These are phyloP conservation scores for Craseonycteris thonglongyai DNA, from an alignment of 2,113 vertebrate genomes.

Conservation along the genomic window DNA sequence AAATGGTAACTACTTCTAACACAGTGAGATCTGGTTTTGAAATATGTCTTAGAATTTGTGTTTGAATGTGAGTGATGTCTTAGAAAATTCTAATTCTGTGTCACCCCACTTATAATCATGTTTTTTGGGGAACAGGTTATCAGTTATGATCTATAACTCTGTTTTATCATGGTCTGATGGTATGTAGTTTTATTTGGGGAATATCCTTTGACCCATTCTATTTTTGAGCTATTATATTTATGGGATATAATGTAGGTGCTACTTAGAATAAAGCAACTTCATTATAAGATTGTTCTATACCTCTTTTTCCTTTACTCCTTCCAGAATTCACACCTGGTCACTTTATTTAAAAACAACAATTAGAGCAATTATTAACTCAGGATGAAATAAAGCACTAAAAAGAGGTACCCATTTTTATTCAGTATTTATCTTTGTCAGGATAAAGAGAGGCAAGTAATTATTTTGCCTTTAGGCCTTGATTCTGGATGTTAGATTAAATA, in stretches of 20 bases:
- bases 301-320: neutral
- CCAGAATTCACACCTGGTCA: neutral
- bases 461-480: conserved; percentile 3
- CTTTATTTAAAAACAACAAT: neutral
- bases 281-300: neutral
- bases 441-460: conserved; percentile 7
- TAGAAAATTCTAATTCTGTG: neutral
- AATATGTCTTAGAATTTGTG: conserved; percentile 24
- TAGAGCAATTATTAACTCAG: neutral
- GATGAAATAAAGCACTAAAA: neutral
- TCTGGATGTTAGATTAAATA: conserved; percentile 8
- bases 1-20: neutral
- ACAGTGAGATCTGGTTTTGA: neutral
- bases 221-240: neutral
- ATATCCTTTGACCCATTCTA: neutral
- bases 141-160: neutral
- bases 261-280: neutral
- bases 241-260: neutral
- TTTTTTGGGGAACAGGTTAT: neutral
- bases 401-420: neutral
- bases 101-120: neutral
- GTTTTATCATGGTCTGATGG: neutral
- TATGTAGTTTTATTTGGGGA: neutral
- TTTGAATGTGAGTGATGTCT: neutral
- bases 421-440: neutral